A percentile compares a stretch with the other conserved stretches of the same genome.
Conservation (phyloP, 2,113 vertebrate genomes). For the Neofelis nebulosa region DNA sequence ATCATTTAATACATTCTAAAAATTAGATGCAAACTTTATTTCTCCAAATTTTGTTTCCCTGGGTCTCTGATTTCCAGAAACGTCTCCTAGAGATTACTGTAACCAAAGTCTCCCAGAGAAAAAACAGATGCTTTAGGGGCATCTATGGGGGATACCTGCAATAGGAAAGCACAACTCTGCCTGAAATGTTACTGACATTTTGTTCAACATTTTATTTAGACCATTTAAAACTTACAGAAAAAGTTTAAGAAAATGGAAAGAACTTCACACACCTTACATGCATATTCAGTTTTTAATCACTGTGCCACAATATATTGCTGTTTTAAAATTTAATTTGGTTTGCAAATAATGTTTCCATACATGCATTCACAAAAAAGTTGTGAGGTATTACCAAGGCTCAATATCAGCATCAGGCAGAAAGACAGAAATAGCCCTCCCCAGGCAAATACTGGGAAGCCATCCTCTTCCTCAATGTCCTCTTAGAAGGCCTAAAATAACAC, state of each 20-base stretch:
- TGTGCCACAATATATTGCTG: neutral
- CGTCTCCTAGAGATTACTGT: neutral
- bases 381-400: neutral
- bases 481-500: neutral
- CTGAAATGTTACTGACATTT: neutral
- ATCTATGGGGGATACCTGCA: neutral
- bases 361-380: neutral
- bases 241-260: neutral
- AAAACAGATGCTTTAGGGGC: neutral
- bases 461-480: neutral
- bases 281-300: neutral
- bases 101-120: neutral
- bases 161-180: neutral
- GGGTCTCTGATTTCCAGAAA: constrained; percentile 10
- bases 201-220: neutral
- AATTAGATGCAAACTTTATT: neutral
- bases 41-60: neutral
- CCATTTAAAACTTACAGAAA: neutral
- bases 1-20: neutral
- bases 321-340: neutral
- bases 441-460: neutral
- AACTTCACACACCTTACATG: neutral
- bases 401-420: neutral
- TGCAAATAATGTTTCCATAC: neutral
- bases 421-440: neutral